A percentile compares a stretch with the other conserved stretches of the same genome.
phyloP scores from a whole-genome alignment of 2,797 vertebrate genomes.

The Hippocampus kuda region DNA sequence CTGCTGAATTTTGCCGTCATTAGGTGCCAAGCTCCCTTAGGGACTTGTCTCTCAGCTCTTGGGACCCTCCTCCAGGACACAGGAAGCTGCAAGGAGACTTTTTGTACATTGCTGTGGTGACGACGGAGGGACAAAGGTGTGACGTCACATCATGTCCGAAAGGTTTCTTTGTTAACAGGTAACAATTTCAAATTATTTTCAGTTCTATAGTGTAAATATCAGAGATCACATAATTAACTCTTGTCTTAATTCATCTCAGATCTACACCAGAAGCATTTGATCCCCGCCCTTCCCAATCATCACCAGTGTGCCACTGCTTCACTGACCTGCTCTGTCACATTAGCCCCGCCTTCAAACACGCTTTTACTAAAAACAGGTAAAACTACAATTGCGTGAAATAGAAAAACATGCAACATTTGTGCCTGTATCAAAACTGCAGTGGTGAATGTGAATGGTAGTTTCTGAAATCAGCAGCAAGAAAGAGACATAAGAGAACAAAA shows the following conservation, averaged over 20 bases:
- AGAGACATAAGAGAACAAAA: neutral
- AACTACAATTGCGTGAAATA: neutral
- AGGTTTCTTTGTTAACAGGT: conserved; percentile 74
- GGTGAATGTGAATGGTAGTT: neutral
- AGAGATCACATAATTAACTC: neutral
- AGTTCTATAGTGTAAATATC: neutral
- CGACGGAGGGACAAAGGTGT: conserved; percentile 62
- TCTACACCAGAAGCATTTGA: conserved; percentile 69
- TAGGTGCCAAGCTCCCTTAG: conserved; percentile 62
- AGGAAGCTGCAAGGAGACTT: conserved; percentile 75
- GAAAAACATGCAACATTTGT: neutral
- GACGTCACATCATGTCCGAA: conserved; percentile 71
- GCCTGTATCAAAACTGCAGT: neutral
- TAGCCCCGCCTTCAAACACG: conserved; percentile 68
- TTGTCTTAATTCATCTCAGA: conserved; percentile 37
- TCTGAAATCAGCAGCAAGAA: neutral
- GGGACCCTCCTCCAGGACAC: conserved; percentile 75
- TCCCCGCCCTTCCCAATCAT: conserved; percentile 63
- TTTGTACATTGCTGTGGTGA: conserved; percentile 66
- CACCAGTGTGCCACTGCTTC: conserved; percentile 66
- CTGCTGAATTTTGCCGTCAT: conserved; percentile 4
- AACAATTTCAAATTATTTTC: conserved; percentile 8
- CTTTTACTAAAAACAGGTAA: conserved; percentile 62
- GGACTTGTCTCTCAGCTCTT: conserved; percentile 72
- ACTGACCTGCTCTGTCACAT: conserved; percentile 70